Base-by-base conservation (phyloP, 2,888 invertebrate species). In the Synanthedon andrenaeformis region DNA sequence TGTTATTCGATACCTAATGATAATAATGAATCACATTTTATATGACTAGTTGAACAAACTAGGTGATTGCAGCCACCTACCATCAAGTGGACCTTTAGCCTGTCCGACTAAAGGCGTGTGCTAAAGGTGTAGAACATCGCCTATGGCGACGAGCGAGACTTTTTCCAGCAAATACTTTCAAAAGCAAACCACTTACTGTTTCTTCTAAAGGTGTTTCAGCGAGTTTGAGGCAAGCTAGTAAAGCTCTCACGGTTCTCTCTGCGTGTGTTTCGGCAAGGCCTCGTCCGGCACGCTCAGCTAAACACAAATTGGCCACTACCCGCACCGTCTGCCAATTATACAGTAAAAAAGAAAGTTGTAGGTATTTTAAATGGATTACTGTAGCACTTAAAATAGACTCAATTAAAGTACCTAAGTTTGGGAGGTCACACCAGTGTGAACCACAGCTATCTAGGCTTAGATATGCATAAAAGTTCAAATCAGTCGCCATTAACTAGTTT, bases 261-360 rank as follows among this genome's bases (percentile, higher is more conserved):
- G 88, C 85, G 57, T 88, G 69, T 5, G 70, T 64, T 6, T 70
- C 79, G 0, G 89, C 89, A 58, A 96, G 76, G 1, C 89, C 89
- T 42, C 90, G 89, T 0, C 96, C 96, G 3, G 94, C 94, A 51
- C 91, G 90, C 49, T 92, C 91, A 65, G 93, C 91, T 57, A 96
- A 91, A 56, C 94, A 93, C 74, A 96, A 89, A 70, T 96, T 96
- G 3, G 96, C 96, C 28, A 96, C 86, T n/a, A 96, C 93, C 4
- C 96, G 90, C 13, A 96, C 91, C 49, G 93, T 91, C 92, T 90
- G 74, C 41, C 52, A 51, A 58, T 52, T 50, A 13, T 51, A 41
- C 41, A 48, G 17, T 42, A 45, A 50, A 35, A 41, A 52, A 45
- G 11, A 54, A 42, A 13, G 14, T n/a, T 11, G 19, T 45, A n/a